Base-by-base conservation (phyloP, 2,888 invertebrate genomes). In the Diloba caeruleocephala region DNA sequence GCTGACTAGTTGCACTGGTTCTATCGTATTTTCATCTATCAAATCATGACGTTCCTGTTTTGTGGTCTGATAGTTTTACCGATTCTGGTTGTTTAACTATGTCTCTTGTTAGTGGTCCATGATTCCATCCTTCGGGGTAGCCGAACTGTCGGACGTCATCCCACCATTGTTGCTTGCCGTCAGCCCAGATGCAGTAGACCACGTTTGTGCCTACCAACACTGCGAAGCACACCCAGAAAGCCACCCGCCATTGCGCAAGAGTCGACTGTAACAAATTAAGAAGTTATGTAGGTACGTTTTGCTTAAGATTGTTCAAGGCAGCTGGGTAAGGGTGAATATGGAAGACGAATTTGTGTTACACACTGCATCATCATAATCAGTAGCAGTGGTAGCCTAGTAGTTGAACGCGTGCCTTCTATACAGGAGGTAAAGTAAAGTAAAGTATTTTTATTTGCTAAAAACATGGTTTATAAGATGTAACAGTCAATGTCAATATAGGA, bases 151-250 rank as follows among this genome's bases (percentile, higher is more conserved):
- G 81, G 1, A 94, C 94, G 63, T 95, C 94, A 74, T 96, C 96
- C 97, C 97, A 97, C 79, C 94, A 94, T 71, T 97, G 96, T 31
- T 95, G 95, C 51, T 96, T 95, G 0, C 96, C 96, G 48, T 96
- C 95, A 0, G 96, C 96, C 85, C 94, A 96, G 28, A 95, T 74
- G 21, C 95, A 85, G 83, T 95, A 97, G 0, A 96, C 87, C 0
- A 95, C 65, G 76, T 96, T 96, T 0, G 96, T 95, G 0, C 94
- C 83, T 0, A 95, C 81, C 44, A 96, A 92, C 1, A 96, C 95
- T 0, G 80, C 94, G 46, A 96, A 94, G 25, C 96, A 95, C 19
- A 96, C 95, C 95, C 96, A 96, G 79, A 97, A 96, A 0, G 96
- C 96, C 0, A 94, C 78, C 21, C 95, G 90, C 97, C 90, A 90